Base-by-base conservation (phyloP, 2,113 vertebrate genomes). In the Melanerpes aurifrons region DNA sequence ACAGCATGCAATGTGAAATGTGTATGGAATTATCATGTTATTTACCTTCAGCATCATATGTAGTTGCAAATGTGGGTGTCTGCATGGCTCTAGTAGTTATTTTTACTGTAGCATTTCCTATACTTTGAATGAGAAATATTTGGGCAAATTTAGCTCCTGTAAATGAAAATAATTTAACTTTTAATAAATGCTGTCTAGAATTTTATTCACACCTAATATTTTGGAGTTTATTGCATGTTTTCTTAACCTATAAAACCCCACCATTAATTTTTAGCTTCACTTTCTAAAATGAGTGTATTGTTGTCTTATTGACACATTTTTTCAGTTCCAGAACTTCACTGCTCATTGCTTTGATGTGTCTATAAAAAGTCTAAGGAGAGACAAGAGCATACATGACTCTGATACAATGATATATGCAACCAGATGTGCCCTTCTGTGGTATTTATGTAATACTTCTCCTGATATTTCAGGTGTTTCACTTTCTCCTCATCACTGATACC, bases 381-480 rank as follows among this genome's bases (percentile, higher is more conserved):
- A 43, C 18, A n/a, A 83, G 86, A 94, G 64, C 53, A 63, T 80
- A 72, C 37, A 93, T 91, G 92, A 70, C 57, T 67, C 58, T 85
- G 75, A 91, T 93, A 32, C 8, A 73, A 89, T 73, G 56, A 84
- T 85, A 47, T 57, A 77, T 45, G 80, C 68, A 71, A 43, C n/a
- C 73, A 91, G 62, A 58, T 50, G 70, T 53, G 75, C 92, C 50
- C 92, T 82, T 71, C 56, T 58, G 18, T 40, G 53, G 22, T 89
- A 24, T 78, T 89, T 93, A 82, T 47, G 18, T 59, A 70, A 62
- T 45, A 47, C 64, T 85, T 96, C 66, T 58, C 71, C 62, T 59
- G 53, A 81, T 64, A 83, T 91, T 95, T 94, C 86, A 92, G 80
- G 82, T 92, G 79, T 87, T 87, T 93, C 73, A 82, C 57, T 94